Evolutionary conservation across 2,888 invertebrate species (phyloP), one percentile per base, ranked within the genome.

Genomic region (Stenodera caucasica): DNA sequence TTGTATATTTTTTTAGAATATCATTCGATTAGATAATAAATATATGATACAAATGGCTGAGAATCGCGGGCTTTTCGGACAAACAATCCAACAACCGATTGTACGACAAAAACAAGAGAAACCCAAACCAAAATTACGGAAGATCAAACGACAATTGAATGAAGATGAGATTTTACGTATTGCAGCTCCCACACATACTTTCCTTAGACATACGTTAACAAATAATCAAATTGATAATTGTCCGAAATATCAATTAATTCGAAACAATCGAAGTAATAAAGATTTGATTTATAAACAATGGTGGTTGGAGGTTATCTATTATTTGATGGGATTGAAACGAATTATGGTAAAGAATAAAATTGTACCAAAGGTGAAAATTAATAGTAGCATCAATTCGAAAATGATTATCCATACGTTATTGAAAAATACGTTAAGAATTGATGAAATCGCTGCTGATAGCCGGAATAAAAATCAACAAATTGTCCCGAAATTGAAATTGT

Each of bases 11-110:
- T 70, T 73, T 56, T 70, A 88, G 85, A 87, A 89, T 81, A 84
- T 92, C 70, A 90, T 89, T 56, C 86, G 88, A 45, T 84, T 92
- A 71, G 90, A 93, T 78, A 90, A 91, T 5, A 89, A 91, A 77
- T 92, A 89, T 76, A 90, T 93, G 85, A 93, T 93, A 68, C 85
- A 89, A 71, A 90, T 92, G 81, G 92, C 93, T 2, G 92, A 92
- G 78, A 85, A 87, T 40, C 84, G 92, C 61, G 92, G 92, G 0
- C 79, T 93, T 65, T 93, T 93, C 77, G 91, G 80, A 6, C 71
- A 66, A 6, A 71, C 65, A 3, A 69, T 73, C 5, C 26, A 26
- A 5, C 67, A 69, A 2, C 79, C 81, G 53, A 78, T 80, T 11
- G 77, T 80, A 50, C 79, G 82, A 65, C 78, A 80, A 63, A 80